Conservation (phyloP, 2,797 vertebrate species). For the Orestias chungarensis region DNA sequence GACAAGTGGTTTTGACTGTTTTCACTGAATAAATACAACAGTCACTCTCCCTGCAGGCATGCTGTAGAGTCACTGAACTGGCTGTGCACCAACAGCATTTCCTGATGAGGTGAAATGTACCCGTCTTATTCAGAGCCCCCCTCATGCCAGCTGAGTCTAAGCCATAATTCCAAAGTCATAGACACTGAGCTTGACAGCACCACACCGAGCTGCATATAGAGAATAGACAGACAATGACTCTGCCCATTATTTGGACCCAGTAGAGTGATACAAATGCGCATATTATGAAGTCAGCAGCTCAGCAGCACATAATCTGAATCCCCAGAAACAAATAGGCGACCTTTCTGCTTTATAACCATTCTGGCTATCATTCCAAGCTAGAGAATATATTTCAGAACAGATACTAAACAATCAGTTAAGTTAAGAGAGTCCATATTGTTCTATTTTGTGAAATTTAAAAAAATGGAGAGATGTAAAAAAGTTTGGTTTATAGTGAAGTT, state of each 20-base stretch:
- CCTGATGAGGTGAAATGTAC: conserved; percentile 67
- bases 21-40: conserved; percentile 28
- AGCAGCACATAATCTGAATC: conserved; percentile 38
- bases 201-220: conserved; percentile 25
- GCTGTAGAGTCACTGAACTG: conserved; percentile 51
- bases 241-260: conserved; percentile 27
- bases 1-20: conserved; percentile 32
- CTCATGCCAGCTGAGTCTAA: conserved; percentile 49
- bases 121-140: conserved; percentile 51
- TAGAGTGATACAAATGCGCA: conserved; percentile 12
- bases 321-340: conserved; percentile 28
- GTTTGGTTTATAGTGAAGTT: too few relatives aligned
- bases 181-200: conserved; percentile 46
- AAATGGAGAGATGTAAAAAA: not conserved
- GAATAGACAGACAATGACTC: conserved; percentile 38
- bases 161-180: conserved; percentile 63
- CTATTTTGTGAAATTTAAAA: not conserved
- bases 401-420: not conserved
- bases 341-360: conserved; percentile 17
- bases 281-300: conserved; percentile 46
- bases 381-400: conserved; percentile 13
- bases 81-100: conserved; percentile 49
- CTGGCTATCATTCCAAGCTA: conserved; percentile 15
- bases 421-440: not conserved
- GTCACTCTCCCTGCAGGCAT: conserved; percentile 41